Evolutionary conservation across 2,888 invertebrate species (phyloP), one percentile per base, ranked within the genome.

Genomic region (Tenthredo amoena): DNA sequence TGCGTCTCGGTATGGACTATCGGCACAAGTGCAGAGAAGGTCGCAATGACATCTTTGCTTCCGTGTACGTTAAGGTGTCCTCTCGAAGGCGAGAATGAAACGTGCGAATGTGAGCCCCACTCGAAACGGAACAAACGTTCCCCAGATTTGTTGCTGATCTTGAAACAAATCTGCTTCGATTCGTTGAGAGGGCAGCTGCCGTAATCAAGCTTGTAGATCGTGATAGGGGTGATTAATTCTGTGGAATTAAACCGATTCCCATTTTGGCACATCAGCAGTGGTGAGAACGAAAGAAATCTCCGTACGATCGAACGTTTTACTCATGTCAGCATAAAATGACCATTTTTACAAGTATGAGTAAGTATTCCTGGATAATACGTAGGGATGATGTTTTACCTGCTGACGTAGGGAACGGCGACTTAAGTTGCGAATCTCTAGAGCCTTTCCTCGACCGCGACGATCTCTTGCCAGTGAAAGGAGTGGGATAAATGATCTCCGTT

Each of bases 1-100:
- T 62, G 68, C 12, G 86, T 86, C 92, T 92, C 91, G 6, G 89
- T 85, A 43, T 92, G 87, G 72, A 79, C 86, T 12, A 91, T 91
- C 0, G 95, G 94, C 79, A 92, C 91, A n/a, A 91, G 90, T 9
- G 95, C 90, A 82, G 94, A 92, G 90, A 95, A 95, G 0, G 94
- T 94, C 1, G 94, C 94, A 9, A 94, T 91, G 34, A 95, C 90
- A 86, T 95, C 94, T 89, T 95, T 96, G 68, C 90, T 90, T 68
- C 92, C 91, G 9, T 90, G 90, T 4, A 93, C 92, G 86, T 91
- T 92, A 58, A 95, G 89, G 89, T 95, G 94, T 6, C 95, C 95
- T 10, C 93, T 89, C 12, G 91, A 88, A 7, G 96, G 96, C 15
- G 93, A 92, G 89, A 95, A 95, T 50, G 91, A 92, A 2, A 96